A percentile compares a stretch with the other conserved stretches of the same genome.
Evolutionary conservation across 1,140 invertebrate species (phyloP).

Genomic region (Lasioglossum albipes): DNA sequence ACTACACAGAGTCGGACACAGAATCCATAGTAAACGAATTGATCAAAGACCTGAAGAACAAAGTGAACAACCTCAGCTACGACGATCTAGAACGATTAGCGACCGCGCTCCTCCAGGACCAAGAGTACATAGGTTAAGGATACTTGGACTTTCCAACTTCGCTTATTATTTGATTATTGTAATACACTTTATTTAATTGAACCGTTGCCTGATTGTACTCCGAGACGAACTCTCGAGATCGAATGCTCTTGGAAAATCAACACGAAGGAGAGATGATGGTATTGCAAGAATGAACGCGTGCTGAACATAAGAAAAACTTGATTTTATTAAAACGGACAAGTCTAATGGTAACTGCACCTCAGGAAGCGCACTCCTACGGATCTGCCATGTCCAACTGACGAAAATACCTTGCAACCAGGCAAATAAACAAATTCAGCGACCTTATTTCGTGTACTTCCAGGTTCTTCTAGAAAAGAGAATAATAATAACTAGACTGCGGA

Average conservation of each 20-base stretch:
- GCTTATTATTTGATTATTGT: constrained; percentile 55
- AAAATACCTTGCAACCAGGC: constrained; percentile 83
- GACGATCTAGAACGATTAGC: constrained; percentile 79
- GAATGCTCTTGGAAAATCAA: constrained; percentile 10
- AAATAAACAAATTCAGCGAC: constrained; percentile 83
- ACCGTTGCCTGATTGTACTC: constrained; percentile 53
- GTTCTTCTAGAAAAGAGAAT: constrained; percentile 72
- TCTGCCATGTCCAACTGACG: constrained; percentile 83
- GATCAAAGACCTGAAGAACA: constrained; percentile 75
- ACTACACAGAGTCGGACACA: constrained; percentile 75
- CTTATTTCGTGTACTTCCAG: constrained; percentile 74
- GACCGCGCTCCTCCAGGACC: constrained; percentile 76
- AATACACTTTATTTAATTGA: constrained; percentile 66
- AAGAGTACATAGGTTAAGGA: constrained; percentile 71
- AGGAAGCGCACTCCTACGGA: constrained; percentile 54
- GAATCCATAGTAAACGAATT: constrained; percentile 76
- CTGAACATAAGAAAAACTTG: constrained; percentile 34
- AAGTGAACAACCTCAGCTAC: constrained; percentile 76
- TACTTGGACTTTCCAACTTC: constrained; percentile 44
- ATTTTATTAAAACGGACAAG: constrained; percentile 49
- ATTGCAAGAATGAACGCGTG: background rate
- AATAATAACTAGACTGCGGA: background rate
- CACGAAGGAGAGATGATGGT: too few relatives aligned
- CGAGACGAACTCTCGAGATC: constrained; percentile 5
- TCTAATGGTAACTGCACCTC: constrained; percentile 38